Evolutionary conservation across 2,888 invertebrate species (phyloP).

Genomic region (Rugalucina vietnamica): DNA sequence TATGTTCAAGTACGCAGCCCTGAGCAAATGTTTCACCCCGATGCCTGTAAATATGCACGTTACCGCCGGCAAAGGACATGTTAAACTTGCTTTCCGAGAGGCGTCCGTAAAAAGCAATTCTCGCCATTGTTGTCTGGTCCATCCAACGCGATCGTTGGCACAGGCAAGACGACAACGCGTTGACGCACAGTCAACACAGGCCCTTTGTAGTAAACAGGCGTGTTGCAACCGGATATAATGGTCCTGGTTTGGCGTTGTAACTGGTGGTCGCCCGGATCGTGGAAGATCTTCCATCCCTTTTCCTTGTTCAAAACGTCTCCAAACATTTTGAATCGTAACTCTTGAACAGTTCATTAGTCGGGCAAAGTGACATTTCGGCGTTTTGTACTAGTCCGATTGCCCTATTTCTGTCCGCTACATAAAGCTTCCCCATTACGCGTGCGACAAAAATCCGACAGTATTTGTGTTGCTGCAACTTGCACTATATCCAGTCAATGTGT

Average conservation of each 20-base stretch:
- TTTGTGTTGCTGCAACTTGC: too few species aligned
- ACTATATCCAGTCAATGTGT: too few species aligned
- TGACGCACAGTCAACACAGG: neutral
- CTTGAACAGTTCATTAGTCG: neutral
- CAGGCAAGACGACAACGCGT: neutral
- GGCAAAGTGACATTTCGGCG: neutral
- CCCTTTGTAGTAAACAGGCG: neutral
- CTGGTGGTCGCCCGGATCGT: neutral
- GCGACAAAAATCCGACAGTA: too few species aligned
- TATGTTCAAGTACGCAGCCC: neutral
- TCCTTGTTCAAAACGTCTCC: neutral
- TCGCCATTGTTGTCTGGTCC: neutral
- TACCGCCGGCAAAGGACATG: slow-evolving; percentile 2
- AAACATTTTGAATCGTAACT: neutral
- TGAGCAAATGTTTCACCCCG: slow-evolving; percentile 8
- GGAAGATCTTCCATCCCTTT: neutral
- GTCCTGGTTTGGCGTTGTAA: neutral
- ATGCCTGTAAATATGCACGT: neutral
- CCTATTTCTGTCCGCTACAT: too few species aligned
- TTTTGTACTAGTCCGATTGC: too few species aligned
- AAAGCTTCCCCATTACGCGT: too few species aligned
- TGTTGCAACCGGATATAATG: neutral
- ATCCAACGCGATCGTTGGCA: neutral
- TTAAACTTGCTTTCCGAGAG: slow-evolving; percentile 23
- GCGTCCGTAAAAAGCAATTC: neutral